Base-by-base conservation (phyloP, 2,113 vertebrate genomes). In the Bubalus kerabau region DNA sequence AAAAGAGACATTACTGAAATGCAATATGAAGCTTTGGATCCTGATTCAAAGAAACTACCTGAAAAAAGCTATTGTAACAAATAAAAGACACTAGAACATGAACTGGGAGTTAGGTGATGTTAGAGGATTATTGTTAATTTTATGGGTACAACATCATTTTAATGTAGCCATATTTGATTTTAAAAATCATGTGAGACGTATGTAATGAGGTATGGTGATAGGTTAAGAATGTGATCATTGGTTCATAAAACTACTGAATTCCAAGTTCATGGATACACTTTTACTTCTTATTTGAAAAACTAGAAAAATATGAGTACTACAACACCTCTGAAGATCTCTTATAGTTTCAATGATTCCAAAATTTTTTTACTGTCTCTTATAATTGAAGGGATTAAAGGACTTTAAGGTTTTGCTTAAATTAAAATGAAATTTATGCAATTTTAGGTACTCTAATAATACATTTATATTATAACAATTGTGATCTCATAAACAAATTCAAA, bases 371-470 rank as follows among this genome's bases (percentile, higher is more conserved):
- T 86, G 1, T 91, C 21, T 56, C 3, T 57, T 57, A 52, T 62
- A 32, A 90, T 83, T 59, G 56, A 95, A 94, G 96, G 7, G 86
- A 56, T 71, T 67, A 28, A 93, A 78, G 54, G 32, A 86, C 21
- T 95, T 96, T 89, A 92, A 48, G 54, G 86, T 86, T 97, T 67
- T 88, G 40, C 40, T 86, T 93, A 74, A 87, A 32, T 74, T 90
- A 74, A 93, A 74, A 52, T 94, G 23, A 80, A 94, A 80, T 50
- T 23, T 28, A 12, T 94, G 50, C 76, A 82, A 62, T 93, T 94
- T 50, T 36, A 78, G 17, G 86, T 76, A 60, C 46, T 62, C 19
- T 87, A 32, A 21, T 46, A 48, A 12, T 86, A 3, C 15, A 32
- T 86, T 93, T 50, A 6, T 57, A 21, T 21, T 95, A 24, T 48